Evolutionary conservation across 2,888 invertebrate species (phyloP).

Genomic region (Agrilus cyanescens): DNA sequence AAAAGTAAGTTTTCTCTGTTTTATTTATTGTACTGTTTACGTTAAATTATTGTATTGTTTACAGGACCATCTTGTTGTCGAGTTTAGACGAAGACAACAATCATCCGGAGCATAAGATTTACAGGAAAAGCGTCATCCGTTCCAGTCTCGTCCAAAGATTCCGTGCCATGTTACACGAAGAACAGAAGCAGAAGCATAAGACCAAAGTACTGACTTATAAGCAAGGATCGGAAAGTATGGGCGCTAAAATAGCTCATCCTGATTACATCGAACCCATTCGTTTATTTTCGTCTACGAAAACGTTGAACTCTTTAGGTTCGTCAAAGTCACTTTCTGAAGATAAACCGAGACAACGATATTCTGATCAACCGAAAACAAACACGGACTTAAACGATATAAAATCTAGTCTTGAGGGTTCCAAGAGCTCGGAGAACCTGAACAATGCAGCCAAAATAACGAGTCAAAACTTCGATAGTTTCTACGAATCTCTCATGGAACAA

Average conservation of each 20-base stretch:
- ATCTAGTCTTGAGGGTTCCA: constrained; percentile 15
- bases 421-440: constrained; percentile 1
- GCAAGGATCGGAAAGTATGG: constrained; percentile 71
- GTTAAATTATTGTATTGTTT: neutral
- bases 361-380: constrained; percentile 11
- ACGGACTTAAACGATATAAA: constrained; percentile 5
- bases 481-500: constrained; percentile 31
- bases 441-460: constrained; percentile 20
- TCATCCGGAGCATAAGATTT: constrained; percentile 73
- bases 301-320: constrained; percentile 16
- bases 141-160: constrained; percentile 47
- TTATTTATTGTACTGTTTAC: neutral
- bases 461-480: constrained; percentile 31
- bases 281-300: constrained; percentile 33
- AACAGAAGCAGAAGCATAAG: constrained; percentile 23
- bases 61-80: no score
- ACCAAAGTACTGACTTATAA: constrained; percentile 50
- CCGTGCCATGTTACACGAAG: constrained; percentile 35
- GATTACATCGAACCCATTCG: constrained; percentile 77
- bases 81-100: constrained; percentile 27
- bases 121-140: constrained; percentile 50
- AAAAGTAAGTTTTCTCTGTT: constrained; percentile 23
- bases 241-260: constrained; percentile 77
- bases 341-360: constrained; percentile 15
- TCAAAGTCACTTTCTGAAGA: constrained; percentile 17